Conservation (phyloP, 1,140 invertebrate species). For the Sminthurinus signatus region DNA sequence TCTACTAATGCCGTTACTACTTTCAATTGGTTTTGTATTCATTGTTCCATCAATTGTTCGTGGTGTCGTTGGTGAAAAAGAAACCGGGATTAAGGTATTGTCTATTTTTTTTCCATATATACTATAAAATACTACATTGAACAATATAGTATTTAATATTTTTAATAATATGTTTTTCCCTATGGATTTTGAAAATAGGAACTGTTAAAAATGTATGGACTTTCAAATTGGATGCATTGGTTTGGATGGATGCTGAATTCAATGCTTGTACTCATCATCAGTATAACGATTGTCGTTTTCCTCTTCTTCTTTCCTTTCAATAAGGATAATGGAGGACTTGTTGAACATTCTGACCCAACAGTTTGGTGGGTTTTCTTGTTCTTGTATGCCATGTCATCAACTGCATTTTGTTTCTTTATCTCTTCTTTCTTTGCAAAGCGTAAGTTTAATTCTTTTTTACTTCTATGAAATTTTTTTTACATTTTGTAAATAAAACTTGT, state of each 20-base stretch:
- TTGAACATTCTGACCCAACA: constrained; percentile 27
- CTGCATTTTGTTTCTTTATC: constrained; percentile 39
- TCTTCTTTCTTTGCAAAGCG: constrained; percentile 35
- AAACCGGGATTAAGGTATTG: constrained; percentile 38
- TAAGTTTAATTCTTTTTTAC: constrained; percentile 18
- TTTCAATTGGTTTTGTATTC: constrained; percentile 36
- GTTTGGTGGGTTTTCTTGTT: constrained; percentile 37
- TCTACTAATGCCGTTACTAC: constrained; percentile 26
- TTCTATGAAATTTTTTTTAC: background rate
- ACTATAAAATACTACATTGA: background rate
- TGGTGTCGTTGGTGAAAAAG: constrained; percentile 36
- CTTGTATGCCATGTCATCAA: constrained; percentile 28
- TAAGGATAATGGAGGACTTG: constrained; percentile 23
- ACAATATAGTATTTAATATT: constrained; percentile 8
- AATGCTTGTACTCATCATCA: constrained; percentile 24
- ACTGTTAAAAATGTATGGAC: constrained; percentile 13
- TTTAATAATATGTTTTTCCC: constrained; percentile 47
- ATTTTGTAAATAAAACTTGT: background rate
- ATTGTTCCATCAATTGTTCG: constrained; percentile 37
- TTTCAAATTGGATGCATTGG: constrained; percentile 34
- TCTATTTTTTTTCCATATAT: background rate
- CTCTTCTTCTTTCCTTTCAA: constrained; percentile 30
- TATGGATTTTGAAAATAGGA: too few species aligned
- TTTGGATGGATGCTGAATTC: constrained; percentile 40
- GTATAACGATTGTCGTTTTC: constrained; percentile 30